Base-by-base conservation (phyloP, 1,140 invertebrate genomes). In the Pteromalus puparum region DNA sequence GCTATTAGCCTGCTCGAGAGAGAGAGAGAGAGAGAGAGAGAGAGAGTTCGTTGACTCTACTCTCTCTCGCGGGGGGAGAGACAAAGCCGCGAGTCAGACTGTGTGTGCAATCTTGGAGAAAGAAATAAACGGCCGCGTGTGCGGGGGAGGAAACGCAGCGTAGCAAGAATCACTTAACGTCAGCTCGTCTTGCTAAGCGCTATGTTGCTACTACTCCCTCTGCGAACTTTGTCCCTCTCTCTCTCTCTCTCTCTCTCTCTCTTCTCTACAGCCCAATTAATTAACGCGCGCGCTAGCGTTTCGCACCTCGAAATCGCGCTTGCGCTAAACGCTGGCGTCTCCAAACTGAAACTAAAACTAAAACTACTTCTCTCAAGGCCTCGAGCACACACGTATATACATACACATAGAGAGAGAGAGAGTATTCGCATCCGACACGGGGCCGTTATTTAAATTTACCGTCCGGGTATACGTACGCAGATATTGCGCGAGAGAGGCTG, bases 381-480 rank as follows among this genome's bases (percentile, higher is more conserved):
- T 61, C 53, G 18, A 61, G 53, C 53, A 21, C 53, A 4, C 0
- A 6, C 18, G 21, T 5, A 53, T 15, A 53, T 13, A 53, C 48
- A 53, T 0, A 53, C 48, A 53, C 48, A 18, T 5, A 53, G 1
- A 18, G 1, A 53, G 1, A 53, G 0, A 61, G 7, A 21, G 77
- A 34, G 21, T 38, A 79, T 79, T 79, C 77, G 53, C 61, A 42
- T 38, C 77, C 61, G 77, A 67, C 34, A 10, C n/a, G 42, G 68
- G 67, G 75, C 82, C 53, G 75, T 84, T 84, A 84, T 84, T 84
- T 84, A 84, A 84, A 84, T 84, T 84, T 84, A 84, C 82, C 76
- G 76, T 26, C 67, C 12, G 4, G 53, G 30, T 24, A 42, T 42
- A 18, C 2, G 30, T 24, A 73, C 26, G 72, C 15, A 53, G 26